Percentiles rank a stretch among this genome's conserved stretches.
These are phyloP conservation scores for Cottus gobio DNA, from an alignment of 2,113 vertebrate genomes.

Conservation along the genomic window DNA sequence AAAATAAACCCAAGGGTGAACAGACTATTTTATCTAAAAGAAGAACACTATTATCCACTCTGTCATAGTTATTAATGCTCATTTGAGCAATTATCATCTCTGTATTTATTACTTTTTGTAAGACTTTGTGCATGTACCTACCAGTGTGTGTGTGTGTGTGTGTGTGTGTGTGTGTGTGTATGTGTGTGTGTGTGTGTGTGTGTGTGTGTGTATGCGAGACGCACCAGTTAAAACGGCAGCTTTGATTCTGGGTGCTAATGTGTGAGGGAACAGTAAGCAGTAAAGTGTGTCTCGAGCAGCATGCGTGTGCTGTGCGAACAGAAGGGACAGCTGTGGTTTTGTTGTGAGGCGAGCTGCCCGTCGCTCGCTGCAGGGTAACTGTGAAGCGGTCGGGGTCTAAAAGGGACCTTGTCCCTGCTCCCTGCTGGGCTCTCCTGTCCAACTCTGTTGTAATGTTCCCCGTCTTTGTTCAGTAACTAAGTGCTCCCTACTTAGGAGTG, in stretches of 20 bases:
- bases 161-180: not conserved
- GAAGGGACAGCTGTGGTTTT: slow-evolving; percentile 78
- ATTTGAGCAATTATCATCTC: slow-evolving; percentile 25
- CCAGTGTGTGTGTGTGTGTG: no score
- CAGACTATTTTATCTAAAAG: not conserved
- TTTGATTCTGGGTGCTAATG: slow-evolving; percentile 30
- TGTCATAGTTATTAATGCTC: slow-evolving; percentile 3
- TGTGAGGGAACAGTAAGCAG: slow-evolving; percentile 48
- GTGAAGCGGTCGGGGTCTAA: slow-evolving; percentile 65
- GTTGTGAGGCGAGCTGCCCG: slow-evolving; percentile 65
- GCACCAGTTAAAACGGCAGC: slow-evolving; percentile 14
- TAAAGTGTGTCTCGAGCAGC: slow-evolving; percentile 76
- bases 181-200: not conserved
- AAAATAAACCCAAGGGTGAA: not conserved
- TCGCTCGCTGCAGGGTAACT: slow-evolving; percentile 69
- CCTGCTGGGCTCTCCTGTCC: slow-evolving; percentile 71
- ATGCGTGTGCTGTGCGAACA: slow-evolving; percentile 62
- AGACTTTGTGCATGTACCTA: slow-evolving; percentile 23
- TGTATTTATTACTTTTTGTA: not conserved
- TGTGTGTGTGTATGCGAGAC: not conserved
- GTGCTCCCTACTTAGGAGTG: slow-evolving; percentile 55
- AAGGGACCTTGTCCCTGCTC: slow-evolving; percentile 63
- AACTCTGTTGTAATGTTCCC: slow-evolving; percentile 60
- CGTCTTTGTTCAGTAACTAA: slow-evolving; percentile 77
- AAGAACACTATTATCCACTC: slow-evolving; percentile 4